These are phyloP conservation scores for Nasonia vitripennis DNA, from an alignment of 1,140 invertebrate genomes.

Conservation along the genomic window DNA sequence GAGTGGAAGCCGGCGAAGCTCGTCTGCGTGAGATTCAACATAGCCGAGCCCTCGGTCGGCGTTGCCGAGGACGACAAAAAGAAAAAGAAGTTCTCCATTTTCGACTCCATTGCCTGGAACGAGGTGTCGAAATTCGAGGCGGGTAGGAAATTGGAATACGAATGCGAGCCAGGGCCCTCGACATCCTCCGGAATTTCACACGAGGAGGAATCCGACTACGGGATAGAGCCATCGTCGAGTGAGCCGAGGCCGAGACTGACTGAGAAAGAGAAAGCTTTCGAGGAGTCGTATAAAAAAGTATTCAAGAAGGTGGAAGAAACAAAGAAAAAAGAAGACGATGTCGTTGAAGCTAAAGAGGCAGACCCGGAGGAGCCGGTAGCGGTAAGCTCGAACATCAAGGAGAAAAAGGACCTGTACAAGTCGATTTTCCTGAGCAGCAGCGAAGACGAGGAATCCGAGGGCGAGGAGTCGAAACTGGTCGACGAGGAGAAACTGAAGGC, in stretches of 20 bases:
- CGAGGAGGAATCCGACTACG: neutral
- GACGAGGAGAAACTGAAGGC: slow-evolving; percentile 66
- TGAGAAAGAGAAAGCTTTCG: slow-evolving; percentile 64
- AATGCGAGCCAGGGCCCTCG: slow-evolving; percentile 16
- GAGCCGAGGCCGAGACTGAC: slow-evolving; percentile 33
- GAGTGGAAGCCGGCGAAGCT: slow-evolving; percentile 91
- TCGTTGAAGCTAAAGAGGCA: neutral
- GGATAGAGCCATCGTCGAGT: neutral
- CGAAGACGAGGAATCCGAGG: slow-evolving; percentile 75
- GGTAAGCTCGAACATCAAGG: slow-evolving; percentile 65
- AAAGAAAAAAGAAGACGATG: neutral
- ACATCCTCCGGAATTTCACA: neutral
- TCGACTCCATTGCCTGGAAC: slow-evolving; percentile 80
- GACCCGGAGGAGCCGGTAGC: neutral
- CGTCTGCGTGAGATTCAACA: slow-evolving; percentile 95
- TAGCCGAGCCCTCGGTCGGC: slow-evolving; percentile 87
- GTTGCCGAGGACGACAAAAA: slow-evolving; percentile 75
- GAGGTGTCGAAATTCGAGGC: slow-evolving; percentile 61
- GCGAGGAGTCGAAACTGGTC: slow-evolving; percentile 61
- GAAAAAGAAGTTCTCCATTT: slow-evolving; percentile 83
- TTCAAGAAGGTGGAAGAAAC: slow-evolving; percentile 55
- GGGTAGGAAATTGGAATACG: slow-evolving; percentile 41
- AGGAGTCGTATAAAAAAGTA: slow-evolving; percentile 65
- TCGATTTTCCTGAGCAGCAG: slow-evolving; percentile 81
- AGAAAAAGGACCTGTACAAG: slow-evolving; percentile 81